Evolutionary conservation across 2,888 invertebrate genomes (phyloP).

Genomic region (Drosophila subsilvestris): DNA sequence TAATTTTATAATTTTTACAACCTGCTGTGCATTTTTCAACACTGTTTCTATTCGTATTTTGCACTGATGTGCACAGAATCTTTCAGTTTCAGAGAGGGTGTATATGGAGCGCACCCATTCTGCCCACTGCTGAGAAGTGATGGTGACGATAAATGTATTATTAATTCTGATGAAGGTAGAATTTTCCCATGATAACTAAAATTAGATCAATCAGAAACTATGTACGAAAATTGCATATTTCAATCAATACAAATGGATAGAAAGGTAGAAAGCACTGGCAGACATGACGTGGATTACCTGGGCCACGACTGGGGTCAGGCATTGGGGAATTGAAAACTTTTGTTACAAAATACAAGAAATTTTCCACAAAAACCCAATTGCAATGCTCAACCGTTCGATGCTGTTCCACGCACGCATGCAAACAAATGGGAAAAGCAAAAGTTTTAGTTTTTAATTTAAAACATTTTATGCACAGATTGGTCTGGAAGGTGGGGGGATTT

Average conservation of each 20-base stretch:
- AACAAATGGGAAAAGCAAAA: slow-evolving; percentile 8
- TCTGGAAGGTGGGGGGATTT: background rate
- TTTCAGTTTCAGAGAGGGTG: no score
- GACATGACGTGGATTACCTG: background rate
- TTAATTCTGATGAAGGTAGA: background rate
- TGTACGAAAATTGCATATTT: background rate
- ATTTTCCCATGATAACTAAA: background rate
- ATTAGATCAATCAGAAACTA: background rate
- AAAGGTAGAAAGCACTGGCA: background rate
- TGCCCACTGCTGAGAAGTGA: no score
- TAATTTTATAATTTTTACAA: slow-evolving; percentile 3
- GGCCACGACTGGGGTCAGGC: background rate
- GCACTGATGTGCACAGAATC: no score
- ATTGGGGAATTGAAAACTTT: background rate
- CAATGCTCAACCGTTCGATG: slow-evolving; percentile 14
- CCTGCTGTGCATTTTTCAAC: background rate
- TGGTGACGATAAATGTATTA: no score
- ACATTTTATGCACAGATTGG: slow-evolving; percentile 19
- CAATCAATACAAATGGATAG: background rate
- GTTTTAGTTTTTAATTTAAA: slow-evolving; percentile 29
- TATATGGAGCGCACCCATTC: no score
- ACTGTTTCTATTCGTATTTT: background rate
- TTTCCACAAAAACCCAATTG: slow-evolving; percentile 4
- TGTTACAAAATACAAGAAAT: background rate
- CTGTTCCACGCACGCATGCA: background rate